Evolutionary conservation across 2,113 vertebrate species (phyloP).

Genomic region (Recurvirostra avosetta): DNA sequence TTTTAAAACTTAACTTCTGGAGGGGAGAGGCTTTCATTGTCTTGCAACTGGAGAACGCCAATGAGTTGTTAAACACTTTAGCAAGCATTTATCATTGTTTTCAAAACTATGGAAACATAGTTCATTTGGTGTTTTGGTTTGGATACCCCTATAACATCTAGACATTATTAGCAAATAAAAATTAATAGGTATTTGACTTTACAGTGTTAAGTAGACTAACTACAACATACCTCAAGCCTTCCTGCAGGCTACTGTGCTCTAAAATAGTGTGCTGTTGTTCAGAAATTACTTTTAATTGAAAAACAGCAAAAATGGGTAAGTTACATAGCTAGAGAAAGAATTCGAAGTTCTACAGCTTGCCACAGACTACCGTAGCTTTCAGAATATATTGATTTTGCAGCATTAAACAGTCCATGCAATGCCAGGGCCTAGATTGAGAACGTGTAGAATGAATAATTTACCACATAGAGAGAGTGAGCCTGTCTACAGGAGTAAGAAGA

Average conservation of each 20-base stretch:
- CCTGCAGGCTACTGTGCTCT: not conserved
- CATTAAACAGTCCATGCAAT: not conserved
- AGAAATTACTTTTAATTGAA: not conserved
- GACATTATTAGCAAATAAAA: not conserved
- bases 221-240: not conserved
- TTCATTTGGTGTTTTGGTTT: not conserved
- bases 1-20: not conserved
- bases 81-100: not conserved
- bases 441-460: conserved; percentile 58
- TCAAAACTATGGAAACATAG: not conserved
- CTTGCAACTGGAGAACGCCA: not conserved
- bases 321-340: not conserved
- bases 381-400: conserved; percentile 26
- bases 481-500: not conserved
- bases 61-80: not conserved
- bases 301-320: not conserved
- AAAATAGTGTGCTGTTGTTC: not conserved
- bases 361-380: not conserved
- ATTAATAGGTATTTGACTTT: not conserved
- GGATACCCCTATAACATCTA: not conserved
- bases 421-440: not conserved
- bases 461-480: not conserved
- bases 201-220: not conserved
- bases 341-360: not conserved
- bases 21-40: not conserved